phyloP scores from a whole-genome alignment of 1,140 invertebrate species.

The Leucophenga varia region DNA sequence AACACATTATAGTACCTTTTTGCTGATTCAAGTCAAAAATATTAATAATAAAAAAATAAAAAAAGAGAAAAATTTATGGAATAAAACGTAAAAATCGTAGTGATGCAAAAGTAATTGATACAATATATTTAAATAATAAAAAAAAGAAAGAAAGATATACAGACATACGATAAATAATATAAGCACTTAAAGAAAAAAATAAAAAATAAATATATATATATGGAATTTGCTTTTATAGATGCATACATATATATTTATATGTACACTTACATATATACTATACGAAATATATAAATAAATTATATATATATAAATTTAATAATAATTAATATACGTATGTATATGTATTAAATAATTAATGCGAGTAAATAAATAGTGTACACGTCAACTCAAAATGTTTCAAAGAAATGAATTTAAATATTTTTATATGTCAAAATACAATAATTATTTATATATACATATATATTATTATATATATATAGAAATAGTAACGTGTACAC shows the following conservation, averaged over 20 bases:
- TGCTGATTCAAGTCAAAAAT: constrained; percentile 36
- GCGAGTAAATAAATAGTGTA: constrained; percentile 2
- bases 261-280: constrained; percentile 8
- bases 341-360: constrained; percentile 12
- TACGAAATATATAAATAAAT: not conserved
- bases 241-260: too few relatives aligned
- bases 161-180: too few relatives aligned
- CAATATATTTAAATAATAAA: constrained; percentile 35
- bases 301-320: constrained; percentile 7
- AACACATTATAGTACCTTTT: constrained; percentile 48
- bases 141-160: too few relatives aligned
- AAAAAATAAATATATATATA: too few relatives aligned
- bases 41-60: constrained; percentile 9
- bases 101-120: constrained; percentile 42
- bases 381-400: too few relatives aligned
- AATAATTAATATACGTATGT: constrained; percentile 11
- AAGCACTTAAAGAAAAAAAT: too few relatives aligned
- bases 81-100: constrained; percentile 5
- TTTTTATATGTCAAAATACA: constrained; percentile 42
- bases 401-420: constrained; percentile 40
- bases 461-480: not conserved
- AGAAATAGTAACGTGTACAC: not conserved
- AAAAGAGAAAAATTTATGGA: constrained; percentile 5
- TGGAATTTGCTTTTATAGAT: too few relatives aligned
- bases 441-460: not conserved